Evolutionary conservation across 2,888 invertebrate genomes (phyloP).

Genomic region (Pseudoips prasinana): DNA sequence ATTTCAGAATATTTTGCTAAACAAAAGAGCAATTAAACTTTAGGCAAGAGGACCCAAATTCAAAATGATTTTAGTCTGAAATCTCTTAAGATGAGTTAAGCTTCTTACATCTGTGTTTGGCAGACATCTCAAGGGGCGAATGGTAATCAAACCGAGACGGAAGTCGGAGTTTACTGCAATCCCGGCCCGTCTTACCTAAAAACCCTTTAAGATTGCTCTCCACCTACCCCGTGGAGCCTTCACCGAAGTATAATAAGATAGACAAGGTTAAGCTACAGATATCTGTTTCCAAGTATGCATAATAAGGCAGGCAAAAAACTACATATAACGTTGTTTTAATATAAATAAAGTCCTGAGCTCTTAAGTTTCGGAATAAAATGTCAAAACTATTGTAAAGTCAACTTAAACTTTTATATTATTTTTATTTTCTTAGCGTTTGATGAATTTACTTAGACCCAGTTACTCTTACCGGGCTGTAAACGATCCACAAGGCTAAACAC

Average conservation of each 20-base stretch:
- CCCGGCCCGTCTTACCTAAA: slow-evolving; percentile 62
- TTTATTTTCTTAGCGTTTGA: too few relatives aligned
- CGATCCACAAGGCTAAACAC: too few relatives aligned
- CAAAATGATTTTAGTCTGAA: slow-evolving; percentile 29
- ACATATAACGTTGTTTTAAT: too few relatives aligned
- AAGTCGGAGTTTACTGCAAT: slow-evolving; percentile 59
- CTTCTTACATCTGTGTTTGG: slow-evolving; percentile 45
- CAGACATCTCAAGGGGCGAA: slow-evolving; percentile 62
- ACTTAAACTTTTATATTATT: too few relatives aligned
- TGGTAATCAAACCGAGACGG: slow-evolving; percentile 66
- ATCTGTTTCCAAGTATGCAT: background rate
- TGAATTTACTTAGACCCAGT: too few relatives aligned
- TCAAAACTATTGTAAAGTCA: too few relatives aligned
- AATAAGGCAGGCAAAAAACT: too few relatives aligned
- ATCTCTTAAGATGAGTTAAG: slow-evolving; percentile 36
- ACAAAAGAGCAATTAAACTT: slow-evolving; percentile 27
- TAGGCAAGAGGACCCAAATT: slow-evolving; percentile 21
- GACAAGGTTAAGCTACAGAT: background rate
- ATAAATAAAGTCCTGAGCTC: too few relatives aligned
- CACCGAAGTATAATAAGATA: slow-evolving; percentile 1
- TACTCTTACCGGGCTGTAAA: too few relatives aligned
- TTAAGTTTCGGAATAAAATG: too few relatives aligned
- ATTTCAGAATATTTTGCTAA: slow-evolving; percentile 9
- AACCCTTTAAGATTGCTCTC: slow-evolving; percentile 58
- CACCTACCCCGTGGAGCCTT: slow-evolving; percentile 30